phyloP scores from a whole-genome alignment of 2,113 vertebrate species.

The Lagopus muta region DNA sequence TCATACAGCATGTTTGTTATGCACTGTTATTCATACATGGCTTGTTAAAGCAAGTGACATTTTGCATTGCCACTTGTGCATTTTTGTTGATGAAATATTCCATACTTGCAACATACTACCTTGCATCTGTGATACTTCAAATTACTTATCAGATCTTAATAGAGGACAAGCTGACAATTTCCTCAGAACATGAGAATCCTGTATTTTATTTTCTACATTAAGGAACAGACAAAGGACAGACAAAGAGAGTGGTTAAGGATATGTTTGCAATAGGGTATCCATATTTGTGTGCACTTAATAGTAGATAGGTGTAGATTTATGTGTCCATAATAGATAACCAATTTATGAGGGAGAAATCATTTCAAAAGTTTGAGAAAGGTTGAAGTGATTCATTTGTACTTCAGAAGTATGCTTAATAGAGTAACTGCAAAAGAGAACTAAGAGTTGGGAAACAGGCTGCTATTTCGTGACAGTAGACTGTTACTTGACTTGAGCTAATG shows the following conservation, averaged over 20 bases:
- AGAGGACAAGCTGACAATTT: not conserved
- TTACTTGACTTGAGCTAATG: not conserved
- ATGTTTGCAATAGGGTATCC: not conserved
- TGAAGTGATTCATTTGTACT: not conserved
- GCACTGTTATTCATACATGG: not conserved
- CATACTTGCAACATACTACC: not conserved
- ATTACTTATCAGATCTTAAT: not conserved
- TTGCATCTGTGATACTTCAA: not conserved
- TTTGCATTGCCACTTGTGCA: not conserved
- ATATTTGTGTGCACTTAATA: not conserved
- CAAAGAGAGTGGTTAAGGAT: not conserved
- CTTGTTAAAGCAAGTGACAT: conserved; percentile 20
- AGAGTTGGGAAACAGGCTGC: not conserved
- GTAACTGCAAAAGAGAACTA: not conserved
- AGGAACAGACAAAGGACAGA: not conserved
- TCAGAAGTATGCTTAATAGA: not conserved
- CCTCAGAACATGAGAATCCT: not conserved
- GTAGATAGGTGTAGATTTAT: not conserved
- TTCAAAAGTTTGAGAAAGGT: not conserved
- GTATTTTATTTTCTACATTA: not conserved
- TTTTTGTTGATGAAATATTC: not conserved
- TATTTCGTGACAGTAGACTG: not conserved
- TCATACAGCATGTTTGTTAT: not conserved
- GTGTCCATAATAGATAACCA: not conserved
- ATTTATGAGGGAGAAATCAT: not conserved